Percentiles rank a stretch among this genome's conserved stretches.
These are phyloP conservation scores for Cristatella mucedo DNA, from an alignment of 2,888 invertebrate species.

Conservation along the genomic window DNA sequence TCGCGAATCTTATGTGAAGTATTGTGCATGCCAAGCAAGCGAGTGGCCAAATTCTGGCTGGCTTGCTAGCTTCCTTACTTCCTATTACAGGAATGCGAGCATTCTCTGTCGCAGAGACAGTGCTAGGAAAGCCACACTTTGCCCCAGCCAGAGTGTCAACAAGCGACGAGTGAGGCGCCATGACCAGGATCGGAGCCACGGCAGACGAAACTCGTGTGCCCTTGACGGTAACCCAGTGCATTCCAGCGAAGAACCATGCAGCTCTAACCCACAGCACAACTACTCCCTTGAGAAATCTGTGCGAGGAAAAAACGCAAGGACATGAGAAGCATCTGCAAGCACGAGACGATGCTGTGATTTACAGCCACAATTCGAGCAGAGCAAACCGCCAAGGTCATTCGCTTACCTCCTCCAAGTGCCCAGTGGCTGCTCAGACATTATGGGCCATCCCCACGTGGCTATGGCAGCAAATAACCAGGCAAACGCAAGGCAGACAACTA, in stretches of 20 bases:
- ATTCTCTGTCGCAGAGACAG: slow-evolving; percentile 20
- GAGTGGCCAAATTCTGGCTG: no score
- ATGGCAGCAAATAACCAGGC: slow-evolving; percentile 72
- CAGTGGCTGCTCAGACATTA: slow-evolving; percentile 53
- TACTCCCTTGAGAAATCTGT: no score
- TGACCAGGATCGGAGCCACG: slow-evolving; percentile 67
- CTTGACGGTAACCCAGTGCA: slow-evolving; percentile 49
- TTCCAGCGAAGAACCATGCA: no score
- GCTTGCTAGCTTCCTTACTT: no score
- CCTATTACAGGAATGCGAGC: slow-evolving; percentile 17
- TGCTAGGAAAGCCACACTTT: slow-evolving; percentile 34
- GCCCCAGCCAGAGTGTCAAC: slow-evolving; percentile 72
- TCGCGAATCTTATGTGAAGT: no score
- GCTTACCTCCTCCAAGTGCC: slow-evolving; percentile 76
- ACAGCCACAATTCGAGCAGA: background rate
- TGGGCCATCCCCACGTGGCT: slow-evolving; percentile 59
- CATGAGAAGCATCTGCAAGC: no score
- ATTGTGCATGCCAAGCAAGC: no score
- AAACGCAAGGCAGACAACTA: slow-evolving; percentile 58
- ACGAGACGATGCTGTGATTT: no score
- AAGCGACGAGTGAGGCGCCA: slow-evolving; percentile 80
- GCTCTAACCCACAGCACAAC: no score
- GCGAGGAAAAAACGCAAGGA: no score
- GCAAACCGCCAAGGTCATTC: no score
- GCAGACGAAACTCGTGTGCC: slow-evolving; percentile 57